Conservation (phyloP, 2,797 vertebrate species). For the Hippocampus kuda region DNA sequence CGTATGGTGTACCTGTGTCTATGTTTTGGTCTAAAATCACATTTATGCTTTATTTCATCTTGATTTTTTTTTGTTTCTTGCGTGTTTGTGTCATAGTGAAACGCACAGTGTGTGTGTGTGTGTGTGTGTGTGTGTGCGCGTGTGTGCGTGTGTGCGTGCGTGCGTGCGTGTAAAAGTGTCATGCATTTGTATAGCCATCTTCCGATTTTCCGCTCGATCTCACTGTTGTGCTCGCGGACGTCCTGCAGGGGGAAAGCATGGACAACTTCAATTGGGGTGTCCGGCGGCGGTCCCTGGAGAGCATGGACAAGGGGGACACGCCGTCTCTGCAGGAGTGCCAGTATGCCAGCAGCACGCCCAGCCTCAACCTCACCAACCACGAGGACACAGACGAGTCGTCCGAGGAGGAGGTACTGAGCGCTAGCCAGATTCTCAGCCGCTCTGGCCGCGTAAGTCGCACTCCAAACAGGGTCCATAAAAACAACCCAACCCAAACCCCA, state of each 20-base stretch:
- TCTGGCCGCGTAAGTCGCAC: conserved; percentile 80
- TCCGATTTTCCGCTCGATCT: conserved; percentile 7
- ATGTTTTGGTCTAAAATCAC: neutral
- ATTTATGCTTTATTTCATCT: conserved; percentile 14
- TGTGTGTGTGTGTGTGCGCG: neutral
- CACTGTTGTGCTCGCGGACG: conserved; percentile 19
- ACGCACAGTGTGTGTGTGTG: neutral
- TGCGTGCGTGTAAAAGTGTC: neutral
- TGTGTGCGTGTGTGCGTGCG: neutral
- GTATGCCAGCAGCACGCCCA: conserved; percentile 90
- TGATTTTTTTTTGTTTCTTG: neutral
- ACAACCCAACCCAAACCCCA: conserved; percentile 1
- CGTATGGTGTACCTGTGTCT: conserved; percentile 18
- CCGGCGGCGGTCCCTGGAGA: conserved; percentile 92
- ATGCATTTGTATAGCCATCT: neutral
- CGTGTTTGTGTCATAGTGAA: neutral
- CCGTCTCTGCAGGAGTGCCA: conserved; percentile 93
- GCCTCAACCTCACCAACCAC: conserved; percentile 94
- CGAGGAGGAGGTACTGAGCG: conserved; percentile 95
- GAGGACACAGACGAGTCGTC: conserved; percentile 98
- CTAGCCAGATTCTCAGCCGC: conserved; percentile 90
- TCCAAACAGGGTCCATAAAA: conserved; percentile 27
- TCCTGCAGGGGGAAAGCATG: conserved; percentile 92
- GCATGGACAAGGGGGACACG: conserved; percentile 96
- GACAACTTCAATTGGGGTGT: conserved; percentile 99